phyloP scores from a whole-genome alignment of 2,113 vertebrate species.

The Tenebrosternarchus preto region DNA sequence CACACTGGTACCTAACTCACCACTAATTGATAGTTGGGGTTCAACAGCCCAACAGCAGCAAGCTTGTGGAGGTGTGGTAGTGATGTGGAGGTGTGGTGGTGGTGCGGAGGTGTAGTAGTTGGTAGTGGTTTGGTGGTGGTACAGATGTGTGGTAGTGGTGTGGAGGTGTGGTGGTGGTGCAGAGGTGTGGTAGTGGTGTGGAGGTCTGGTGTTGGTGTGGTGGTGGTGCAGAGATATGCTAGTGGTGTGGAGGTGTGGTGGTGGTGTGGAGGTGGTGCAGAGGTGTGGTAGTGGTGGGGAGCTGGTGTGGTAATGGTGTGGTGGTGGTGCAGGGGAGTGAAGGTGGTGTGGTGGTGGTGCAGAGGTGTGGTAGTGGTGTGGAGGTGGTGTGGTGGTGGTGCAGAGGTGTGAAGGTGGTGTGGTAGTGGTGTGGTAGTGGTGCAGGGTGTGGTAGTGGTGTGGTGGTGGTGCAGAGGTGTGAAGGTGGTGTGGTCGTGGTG shows the following conservation, averaged over 20 bases:
- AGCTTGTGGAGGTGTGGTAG: slow-evolving; percentile 9
- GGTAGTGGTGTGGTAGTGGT: not conserved
- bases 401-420: no score
- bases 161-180: slow-evolving; percentile 18
- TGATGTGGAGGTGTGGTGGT: slow-evolving; percentile 21
- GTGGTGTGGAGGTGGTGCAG: no score
- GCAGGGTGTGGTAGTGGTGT: not conserved
- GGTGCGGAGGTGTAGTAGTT: no score
- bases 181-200: no score
- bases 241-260: slow-evolving; percentile 12
- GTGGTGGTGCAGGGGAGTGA: not conserved
- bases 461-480: no score
- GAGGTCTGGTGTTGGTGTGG: no score
- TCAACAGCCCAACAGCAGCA: slow-evolving; percentile 22
- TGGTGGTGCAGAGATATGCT: slow-evolving; percentile 11
- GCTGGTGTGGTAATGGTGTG: slow-evolving; percentile 1
- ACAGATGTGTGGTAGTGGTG: slow-evolving; percentile 9
- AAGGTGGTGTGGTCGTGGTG: no score
- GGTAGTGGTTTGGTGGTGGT: not conserved
- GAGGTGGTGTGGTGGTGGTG: slow-evolving; percentile 14
- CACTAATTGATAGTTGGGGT: slow-evolving; percentile 39
- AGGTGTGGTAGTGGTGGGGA: slow-evolving; percentile 15
- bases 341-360: slow-evolving; percentile 18
- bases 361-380: slow-evolving; percentile 14
- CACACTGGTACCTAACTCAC: slow-evolving; percentile 39